Percentiles rank a stretch among this genome's conserved stretches.
These are phyloP conservation scores for Corydoras maculifer DNA, from an alignment of 2,113 vertebrate species.

Conservation along the genomic window DNA sequence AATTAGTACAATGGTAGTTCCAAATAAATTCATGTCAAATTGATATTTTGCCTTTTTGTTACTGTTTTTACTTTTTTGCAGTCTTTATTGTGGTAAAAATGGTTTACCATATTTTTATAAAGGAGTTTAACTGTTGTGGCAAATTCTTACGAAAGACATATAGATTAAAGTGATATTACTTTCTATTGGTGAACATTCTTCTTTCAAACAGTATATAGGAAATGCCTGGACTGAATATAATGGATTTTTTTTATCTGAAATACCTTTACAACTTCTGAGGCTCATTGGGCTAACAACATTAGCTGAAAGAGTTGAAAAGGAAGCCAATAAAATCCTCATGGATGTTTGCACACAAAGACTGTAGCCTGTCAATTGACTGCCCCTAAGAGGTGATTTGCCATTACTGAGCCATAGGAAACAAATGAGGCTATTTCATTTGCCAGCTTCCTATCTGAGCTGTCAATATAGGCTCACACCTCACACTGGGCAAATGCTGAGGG, in stretches of 20 bases:
- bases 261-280: constrained; percentile 59
- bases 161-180: too few relatives aligned
- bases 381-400: constrained; percentile 67
- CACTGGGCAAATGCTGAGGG: constrained; percentile 48
- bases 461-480: constrained; percentile 64
- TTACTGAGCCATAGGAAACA: constrained; percentile 69
- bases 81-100: too few relatives aligned
- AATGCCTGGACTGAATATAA: constrained; percentile 50
- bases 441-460: constrained; percentile 64
- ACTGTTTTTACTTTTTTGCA: too few relatives aligned
- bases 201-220: not conserved
- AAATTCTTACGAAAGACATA: too few relatives aligned
- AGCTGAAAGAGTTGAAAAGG: constrained; percentile 59
- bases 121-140: too few relatives aligned
- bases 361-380: constrained; percentile 64
- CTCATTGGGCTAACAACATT: constrained; percentile 61
- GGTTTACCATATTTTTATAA: too few relatives aligned
- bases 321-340: constrained; percentile 63
- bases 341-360: constrained; percentile 65
- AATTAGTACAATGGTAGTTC: too few relatives aligned
- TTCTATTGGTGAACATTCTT: not conserved
- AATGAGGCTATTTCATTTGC: constrained; percentile 71
- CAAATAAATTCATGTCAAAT: too few relatives aligned
- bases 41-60: too few relatives aligned
- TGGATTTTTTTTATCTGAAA: constrained; percentile 59